phyloP scores from a whole-genome alignment of 2,888 invertebrate genomes.

The Tribolium freemani region DNA sequence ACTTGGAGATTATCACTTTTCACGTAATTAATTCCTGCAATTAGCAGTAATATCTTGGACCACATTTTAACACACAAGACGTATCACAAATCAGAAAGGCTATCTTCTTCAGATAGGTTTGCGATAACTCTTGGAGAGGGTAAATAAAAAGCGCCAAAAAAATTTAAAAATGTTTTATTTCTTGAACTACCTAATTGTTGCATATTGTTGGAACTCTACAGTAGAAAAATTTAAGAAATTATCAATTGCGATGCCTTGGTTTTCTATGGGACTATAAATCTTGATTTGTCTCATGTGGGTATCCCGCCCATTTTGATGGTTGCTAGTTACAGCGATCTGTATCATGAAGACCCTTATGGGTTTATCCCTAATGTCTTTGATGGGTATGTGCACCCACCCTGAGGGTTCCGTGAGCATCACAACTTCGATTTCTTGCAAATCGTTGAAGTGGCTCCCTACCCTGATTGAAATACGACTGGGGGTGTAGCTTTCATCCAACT shows the following conservation, averaged over 20 bases:
- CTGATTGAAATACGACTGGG: constrained; percentile 94
- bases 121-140: constrained; percentile 24
- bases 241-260: constrained; percentile 76
- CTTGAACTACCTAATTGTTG: constrained; percentile 77
- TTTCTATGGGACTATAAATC: constrained; percentile 89
- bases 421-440: constrained; percentile 95
- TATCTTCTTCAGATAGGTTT: background rate
- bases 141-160: constrained; percentile 15
- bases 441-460: constrained; percentile 96
- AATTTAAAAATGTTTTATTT: background rate
- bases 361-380: constrained; percentile 88
- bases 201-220: constrained; percentile 85
- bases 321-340: constrained; percentile 95
- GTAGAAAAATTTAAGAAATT: constrained; percentile 85
- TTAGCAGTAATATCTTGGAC: background rate
- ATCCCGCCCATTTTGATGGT: constrained; percentile 99
- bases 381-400: constrained; percentile 95
- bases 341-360: constrained; percentile 96
- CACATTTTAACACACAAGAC: constrained; percentile 10
- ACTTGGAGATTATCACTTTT: constrained; percentile 25
- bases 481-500: constrained; percentile 98
- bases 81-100: background rate
- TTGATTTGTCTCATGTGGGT: constrained; percentile 98
- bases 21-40: constrained; percentile 7
- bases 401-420: constrained; percentile 94